Evolutionary conservation across 2,113 vertebrate species (phyloP).

Genomic region (Gymnarchus niloticus): DNA sequence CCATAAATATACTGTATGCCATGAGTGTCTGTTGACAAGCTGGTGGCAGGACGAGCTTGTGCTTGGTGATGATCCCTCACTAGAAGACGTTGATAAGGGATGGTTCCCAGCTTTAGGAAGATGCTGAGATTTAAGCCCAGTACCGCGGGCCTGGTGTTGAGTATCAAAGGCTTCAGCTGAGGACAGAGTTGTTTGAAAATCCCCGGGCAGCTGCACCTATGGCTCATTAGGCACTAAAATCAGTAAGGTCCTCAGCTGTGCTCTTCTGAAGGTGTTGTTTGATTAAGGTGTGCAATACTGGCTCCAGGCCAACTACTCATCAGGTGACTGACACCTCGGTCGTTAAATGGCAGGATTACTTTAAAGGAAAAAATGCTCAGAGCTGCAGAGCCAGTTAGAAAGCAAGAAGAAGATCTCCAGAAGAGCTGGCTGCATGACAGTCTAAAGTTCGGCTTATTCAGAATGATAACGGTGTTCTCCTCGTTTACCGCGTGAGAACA

Average conservation of each 20-base stretch:
- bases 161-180: not conserved
- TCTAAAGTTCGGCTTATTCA: not conserved
- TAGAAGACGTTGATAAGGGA: not conserved
- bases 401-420: not conserved
- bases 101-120: not conserved
- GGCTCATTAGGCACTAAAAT: not conserved
- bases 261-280: not conserved
- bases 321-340: slow-evolving; percentile 4
- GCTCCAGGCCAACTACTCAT: not conserved
- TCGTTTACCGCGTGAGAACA: not conserved
- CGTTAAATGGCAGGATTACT: not conserved
- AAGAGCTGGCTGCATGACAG: not conserved
- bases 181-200: not conserved
- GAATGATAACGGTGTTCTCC: not conserved
- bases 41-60: not conserved
- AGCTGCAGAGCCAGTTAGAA: not conserved
- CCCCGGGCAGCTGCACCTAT: not conserved
- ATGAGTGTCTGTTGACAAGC: not conserved
- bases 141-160: not conserved
- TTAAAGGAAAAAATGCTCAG: not conserved
- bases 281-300: not conserved
- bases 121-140: not conserved
- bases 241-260: not conserved
- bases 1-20: not conserved
- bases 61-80: not conserved